Evolutionary conservation across 1,140 invertebrate genomes (phyloP).

Genomic region (Platyscapa corneri): DNA sequence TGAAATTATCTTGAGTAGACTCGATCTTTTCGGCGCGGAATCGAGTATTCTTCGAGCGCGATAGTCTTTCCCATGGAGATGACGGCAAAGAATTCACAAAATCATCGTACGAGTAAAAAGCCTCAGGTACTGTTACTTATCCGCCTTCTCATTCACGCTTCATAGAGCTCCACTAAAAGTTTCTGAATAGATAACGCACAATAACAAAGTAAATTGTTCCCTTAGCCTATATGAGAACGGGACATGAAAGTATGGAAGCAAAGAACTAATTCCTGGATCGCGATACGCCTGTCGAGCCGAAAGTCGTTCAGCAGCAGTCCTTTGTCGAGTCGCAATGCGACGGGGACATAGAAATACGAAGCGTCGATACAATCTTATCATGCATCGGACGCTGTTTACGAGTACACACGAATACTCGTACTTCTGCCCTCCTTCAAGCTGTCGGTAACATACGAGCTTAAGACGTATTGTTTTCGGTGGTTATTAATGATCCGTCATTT

Average conservation of each 20-base stretch:
- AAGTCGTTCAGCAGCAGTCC: conserved; percentile 14
- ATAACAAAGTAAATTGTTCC: conserved; percentile 4
- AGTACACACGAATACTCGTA: too few relatives aligned
- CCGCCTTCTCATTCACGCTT: background rate
- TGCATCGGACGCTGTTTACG: background rate
- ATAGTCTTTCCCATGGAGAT: background rate
- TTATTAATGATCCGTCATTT: conserved; percentile 24
- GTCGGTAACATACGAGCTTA: background rate
- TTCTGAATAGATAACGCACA: conserved; percentile 3
- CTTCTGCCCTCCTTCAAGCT: background rate
- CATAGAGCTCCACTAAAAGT: background rate
- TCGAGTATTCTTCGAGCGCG: background rate
- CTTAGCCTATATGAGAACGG: background rate
- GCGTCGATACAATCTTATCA: conserved; percentile 1
- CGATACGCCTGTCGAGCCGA: background rate
- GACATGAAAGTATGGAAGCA: background rate
- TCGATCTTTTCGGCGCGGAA: background rate
- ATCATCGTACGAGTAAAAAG: conserved; percentile 5
- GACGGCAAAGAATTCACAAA: background rate
- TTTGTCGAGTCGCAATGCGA: conserved; percentile 19
- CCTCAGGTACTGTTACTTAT: background rate
- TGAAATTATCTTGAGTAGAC: too few relatives aligned
- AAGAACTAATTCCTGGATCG: conserved; percentile 13
- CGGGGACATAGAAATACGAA: background rate
- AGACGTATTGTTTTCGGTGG: conserved; percentile 11